Evolutionary conservation across 2,888 invertebrate species (phyloP).

Genomic region (Ophion ellenae): DNA sequence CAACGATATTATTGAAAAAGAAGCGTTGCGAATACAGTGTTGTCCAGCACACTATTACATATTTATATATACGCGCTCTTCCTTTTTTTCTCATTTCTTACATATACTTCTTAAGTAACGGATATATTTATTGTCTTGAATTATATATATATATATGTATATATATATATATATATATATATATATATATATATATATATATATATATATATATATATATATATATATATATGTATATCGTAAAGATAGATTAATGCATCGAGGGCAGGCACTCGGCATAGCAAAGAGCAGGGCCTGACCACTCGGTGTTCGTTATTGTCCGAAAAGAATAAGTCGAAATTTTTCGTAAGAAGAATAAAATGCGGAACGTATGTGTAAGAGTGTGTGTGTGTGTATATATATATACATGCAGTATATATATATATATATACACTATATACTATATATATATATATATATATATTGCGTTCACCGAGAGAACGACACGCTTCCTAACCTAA

Average conservation of each 20-base stretch:
- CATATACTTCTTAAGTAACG: constrained; percentile 26
- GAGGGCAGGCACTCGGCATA: background rate
- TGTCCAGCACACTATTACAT: constrained; percentile 61
- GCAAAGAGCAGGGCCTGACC: background rate
- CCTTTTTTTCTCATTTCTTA: background rate
- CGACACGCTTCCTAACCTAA: too few species aligned
- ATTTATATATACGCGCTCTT: constrained; percentile 7
- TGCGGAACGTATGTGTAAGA: too few species aligned
- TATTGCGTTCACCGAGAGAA: too few species aligned
- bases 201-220: constrained; percentile 19
- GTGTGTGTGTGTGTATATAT: too few species aligned
- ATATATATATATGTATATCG: background rate
- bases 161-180: background rate
- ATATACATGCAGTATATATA: too few species aligned
- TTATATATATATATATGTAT: constrained; percentile 25
- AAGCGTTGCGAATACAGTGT: constrained; percentile 22
- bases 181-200: constrained; percentile 10
- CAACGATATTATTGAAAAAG: constrained; percentile 15
- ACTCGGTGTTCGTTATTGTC: background rate
- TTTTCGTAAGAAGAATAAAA: too few species aligned
- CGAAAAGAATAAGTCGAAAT: too few species aligned
- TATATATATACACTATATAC: too few species aligned
- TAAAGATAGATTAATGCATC: background rate
- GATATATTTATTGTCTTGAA: constrained; percentile 63
- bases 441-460: too few species aligned